Conservation (phyloP, 2,113 vertebrate species). For the Thamnophis sirtalis region DNA sequence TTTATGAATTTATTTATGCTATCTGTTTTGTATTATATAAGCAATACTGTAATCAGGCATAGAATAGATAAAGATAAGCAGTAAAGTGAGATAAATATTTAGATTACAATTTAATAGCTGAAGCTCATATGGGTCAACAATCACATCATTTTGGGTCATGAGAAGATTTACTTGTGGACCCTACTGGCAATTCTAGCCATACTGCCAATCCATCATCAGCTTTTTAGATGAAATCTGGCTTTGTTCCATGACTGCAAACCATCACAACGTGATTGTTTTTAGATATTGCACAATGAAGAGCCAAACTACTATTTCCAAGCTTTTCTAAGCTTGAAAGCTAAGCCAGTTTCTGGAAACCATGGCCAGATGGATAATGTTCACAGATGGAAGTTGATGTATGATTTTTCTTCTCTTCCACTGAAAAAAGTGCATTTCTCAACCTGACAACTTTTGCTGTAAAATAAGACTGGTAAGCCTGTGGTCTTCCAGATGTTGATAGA, state of each 20-base stretch:
- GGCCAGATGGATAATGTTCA: background rate
- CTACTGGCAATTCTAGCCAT: background rate
- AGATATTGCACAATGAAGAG: background rate
- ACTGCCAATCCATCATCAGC: slow-evolving; percentile 2
- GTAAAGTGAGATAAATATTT: background rate
- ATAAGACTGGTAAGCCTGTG: background rate
- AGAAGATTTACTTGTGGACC: background rate
- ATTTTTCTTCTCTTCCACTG: background rate
- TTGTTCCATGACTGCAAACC: background rate
- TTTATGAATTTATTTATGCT: background rate
- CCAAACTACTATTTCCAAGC: background rate
- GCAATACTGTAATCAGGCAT: slow-evolving; percentile 1
- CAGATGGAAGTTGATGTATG: background rate
- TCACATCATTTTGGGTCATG: background rate
- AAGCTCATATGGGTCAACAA: background rate
- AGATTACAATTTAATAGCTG: slow-evolving; percentile 3
- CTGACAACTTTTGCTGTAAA: background rate
- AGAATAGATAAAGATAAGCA: background rate
- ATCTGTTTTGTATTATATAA: slow-evolving; percentile 1
- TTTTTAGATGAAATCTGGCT: background rate
- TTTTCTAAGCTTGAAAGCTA: background rate
- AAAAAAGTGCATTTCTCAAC: background rate
- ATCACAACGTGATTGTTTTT: background rate
- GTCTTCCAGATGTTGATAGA: background rate
- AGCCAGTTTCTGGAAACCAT: background rate